A percentile compares a stretch with the other conserved stretches of the same genome.
phyloP scores from a whole-genome alignment of 2,888 invertebrate genomes.

The Pollenia angustigena region DNA sequence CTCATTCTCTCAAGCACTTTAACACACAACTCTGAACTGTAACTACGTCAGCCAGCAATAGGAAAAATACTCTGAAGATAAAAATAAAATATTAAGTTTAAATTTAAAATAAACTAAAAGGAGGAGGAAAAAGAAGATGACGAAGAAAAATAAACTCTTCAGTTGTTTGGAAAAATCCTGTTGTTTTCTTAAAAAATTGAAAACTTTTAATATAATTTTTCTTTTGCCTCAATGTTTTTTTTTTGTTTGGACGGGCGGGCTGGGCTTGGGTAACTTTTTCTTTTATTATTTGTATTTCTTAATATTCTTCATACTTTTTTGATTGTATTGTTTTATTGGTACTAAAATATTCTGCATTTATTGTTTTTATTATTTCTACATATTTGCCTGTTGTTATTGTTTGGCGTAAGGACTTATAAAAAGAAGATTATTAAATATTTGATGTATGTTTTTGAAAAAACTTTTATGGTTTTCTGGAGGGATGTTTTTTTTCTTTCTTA shows the following conservation, averaged over 20 bases:
- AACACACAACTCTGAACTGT: slow-evolving; percentile 22
- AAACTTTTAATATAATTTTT: slow-evolving; percentile 59
- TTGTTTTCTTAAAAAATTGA: slow-evolving; percentile 58
- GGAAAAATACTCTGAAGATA: slow-evolving; percentile 13
- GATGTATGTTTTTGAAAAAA: slow-evolving; percentile 45
- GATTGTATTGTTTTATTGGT: slow-evolving; percentile 69
- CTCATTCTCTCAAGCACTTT: slow-evolving; percentile 51
- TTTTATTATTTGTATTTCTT: slow-evolving; percentile 26
- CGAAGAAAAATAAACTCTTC: slow-evolving; percentile 9
- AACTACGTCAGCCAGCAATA: slow-evolving; percentile 3
- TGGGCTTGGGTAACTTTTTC: slow-evolving; percentile 46
- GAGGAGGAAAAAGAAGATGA: not conserved
- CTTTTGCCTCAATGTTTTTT: not conserved
- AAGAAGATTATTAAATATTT: slow-evolving; percentile 70
- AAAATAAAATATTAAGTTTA: slow-evolving; percentile 55
- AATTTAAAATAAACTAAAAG: slow-evolving; percentile 50
- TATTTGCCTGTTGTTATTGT: slow-evolving; percentile 69
- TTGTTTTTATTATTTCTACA: slow-evolving; percentile 70
- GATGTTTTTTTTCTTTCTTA: not conserved
- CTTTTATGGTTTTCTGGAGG: not conserved
- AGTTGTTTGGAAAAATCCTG: slow-evolving; percentile 35
- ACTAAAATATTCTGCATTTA: slow-evolving; percentile 67
- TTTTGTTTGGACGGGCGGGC: not conserved
- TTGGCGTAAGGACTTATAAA: slow-evolving; percentile 56
- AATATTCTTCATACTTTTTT: slow-evolving; percentile 50